Base-by-base conservation (phyloP, 2,113 vertebrate species). In the Laticauda colubrina region DNA sequence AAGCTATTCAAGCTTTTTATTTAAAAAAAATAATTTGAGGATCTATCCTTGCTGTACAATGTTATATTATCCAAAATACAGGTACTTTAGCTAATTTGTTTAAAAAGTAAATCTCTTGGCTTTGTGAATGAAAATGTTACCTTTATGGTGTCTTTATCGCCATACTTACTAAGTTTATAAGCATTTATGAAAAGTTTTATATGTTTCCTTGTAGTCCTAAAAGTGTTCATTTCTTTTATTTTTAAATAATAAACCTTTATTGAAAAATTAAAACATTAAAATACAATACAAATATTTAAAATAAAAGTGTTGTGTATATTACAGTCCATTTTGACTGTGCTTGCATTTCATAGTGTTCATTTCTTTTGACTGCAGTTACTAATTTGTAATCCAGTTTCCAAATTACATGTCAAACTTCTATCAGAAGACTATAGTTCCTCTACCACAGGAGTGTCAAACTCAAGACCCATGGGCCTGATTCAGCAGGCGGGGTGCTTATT, bases 161-260 rank as follows among this genome's bases (percentile, higher is more conserved):
- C 64, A 53, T 95, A 34, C 53, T 93, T 53, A 87, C 91, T 24
- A 21, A 11, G 26, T 94, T 55, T 59, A 54, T 86, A 93, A 64
- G 89, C 34, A n/a, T 91, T 94, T 85, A 26, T 88, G 91, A 93
- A 91, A 94, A 87, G 91, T 20, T 75, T 75, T 2, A 6, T 2
- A 6, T 45, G 23, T 34, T 43, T 93, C 39, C 57, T 43, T 81
- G 29, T 51, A 85, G 3, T 26, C 51, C 29, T 89, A 26, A 39
- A 39, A 85, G 53, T 10, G 4, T 56, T 45, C 45, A 45, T 45
- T 45, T 45, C 45, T 45, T 45, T 45, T 45, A 45, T 45, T 45
- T 45, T 45, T 45, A 4, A 45, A 45, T 4, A 45, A 45, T 45
- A 45, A 45, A 45, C 45, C 45, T 45, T 45, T 45, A 45, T 45